Base-by-base conservation (phyloP, 2,888 invertebrate genomes). In the Tetheella fluctuosa region DNA sequence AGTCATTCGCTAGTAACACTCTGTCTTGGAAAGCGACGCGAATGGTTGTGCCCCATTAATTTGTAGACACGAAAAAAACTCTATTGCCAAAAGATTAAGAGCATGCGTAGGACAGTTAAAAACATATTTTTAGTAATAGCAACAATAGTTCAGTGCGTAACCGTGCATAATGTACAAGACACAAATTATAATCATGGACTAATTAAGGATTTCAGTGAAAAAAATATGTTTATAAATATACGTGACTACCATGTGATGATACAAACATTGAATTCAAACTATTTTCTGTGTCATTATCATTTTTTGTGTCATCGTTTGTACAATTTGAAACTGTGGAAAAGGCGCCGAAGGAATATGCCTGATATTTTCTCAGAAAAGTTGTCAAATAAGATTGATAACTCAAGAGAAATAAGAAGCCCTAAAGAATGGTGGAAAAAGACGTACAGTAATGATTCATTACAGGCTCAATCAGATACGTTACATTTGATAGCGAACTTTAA, bases 251-350 rank as follows among this genome's bases (percentile, higher is more conserved):
- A 62, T 65, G 67, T 61, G 20, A 57, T 63, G 7, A 64, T 69
- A 61, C 65, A 69, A 63, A 67, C 68, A 52, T 67, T 71, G 59
- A 65, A 65, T 60, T 67, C 70, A 48, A 83, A 83, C 64, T 71
- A 78, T 23, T 82, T 79, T 42, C 84, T 83, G 69, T 85, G 83
- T 74, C 76, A 80, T 39, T 80, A 83, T 70, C 80, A 83, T 68
- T 79, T 83, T 71, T 72, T 85, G 64, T 83, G 83, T 83, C 77
- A 80, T 61, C 82, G 83, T 59, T 75, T 85, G 59, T 80, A 86
- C 52, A 78, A 74, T 74, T 81, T 91, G 59, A 88, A 85, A 67
- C 87, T 87, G 70, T 92, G 91, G 91, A 91, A 92, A 65, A 81
- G 84, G 42, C 79, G 91, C 7, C 83, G 87, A 83, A 90, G 90